Evolutionary conservation across 2,797 vertebrate species (phyloP).

Genomic region (Cygnus olor): DNA sequence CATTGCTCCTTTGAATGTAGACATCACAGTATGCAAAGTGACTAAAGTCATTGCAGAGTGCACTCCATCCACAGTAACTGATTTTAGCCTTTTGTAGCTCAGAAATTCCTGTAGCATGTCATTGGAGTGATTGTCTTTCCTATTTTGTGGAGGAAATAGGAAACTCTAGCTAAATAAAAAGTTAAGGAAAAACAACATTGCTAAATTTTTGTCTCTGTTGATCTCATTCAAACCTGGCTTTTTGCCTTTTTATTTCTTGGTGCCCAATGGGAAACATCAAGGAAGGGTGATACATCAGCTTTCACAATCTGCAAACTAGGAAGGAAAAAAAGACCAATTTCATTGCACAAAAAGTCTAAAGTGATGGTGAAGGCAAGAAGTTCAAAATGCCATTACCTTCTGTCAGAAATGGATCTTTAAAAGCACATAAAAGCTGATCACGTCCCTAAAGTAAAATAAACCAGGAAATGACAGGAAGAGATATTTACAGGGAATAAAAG

Average conservation of each 20-base stretch:
- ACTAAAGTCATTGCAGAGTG: neutral
- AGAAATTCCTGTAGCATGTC: neutral
- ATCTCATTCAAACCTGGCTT: neutral
- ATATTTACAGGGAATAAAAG: conserved; percentile 37
- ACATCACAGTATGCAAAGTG: neutral
- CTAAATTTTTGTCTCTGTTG: neutral
- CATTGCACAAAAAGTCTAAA: neutral
- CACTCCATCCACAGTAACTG: neutral
- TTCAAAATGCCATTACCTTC: neutral
- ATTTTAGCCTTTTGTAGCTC: neutral
- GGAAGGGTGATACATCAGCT: neutral
- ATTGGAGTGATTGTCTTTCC: neutral
- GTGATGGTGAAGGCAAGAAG: neutral
- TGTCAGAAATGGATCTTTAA: conserved; percentile 40
- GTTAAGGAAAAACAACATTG: neutral
- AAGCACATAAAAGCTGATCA: conserved; percentile 37
- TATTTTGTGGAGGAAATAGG: neutral
- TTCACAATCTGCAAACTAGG: neutral
- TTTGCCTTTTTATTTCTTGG: neutral
- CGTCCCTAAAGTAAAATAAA: conserved; percentile 56
- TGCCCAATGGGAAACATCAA: neutral
- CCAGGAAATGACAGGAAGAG: conserved; percentile 12
- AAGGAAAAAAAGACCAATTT: neutral
- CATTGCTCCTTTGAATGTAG: neutral
- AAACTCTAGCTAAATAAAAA: neutral